Conservation (phyloP, 1,140 invertebrate genomes). For the Drosophila pallidifrons region DNA sequence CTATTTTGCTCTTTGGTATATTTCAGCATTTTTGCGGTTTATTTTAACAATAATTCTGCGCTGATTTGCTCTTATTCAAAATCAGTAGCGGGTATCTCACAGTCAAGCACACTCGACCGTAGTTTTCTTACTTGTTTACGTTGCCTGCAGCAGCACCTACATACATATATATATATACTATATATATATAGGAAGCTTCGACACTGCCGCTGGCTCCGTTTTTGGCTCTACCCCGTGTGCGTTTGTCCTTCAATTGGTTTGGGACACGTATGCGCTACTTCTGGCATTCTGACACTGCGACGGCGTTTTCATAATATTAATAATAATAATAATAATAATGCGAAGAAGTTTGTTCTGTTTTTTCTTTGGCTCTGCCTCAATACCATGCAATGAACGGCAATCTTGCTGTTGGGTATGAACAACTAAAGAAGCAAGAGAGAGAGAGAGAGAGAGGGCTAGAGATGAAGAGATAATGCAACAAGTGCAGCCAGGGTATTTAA, state of each 20-base stretch:
- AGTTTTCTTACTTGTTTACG: too few species aligned
- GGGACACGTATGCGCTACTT: slow-evolving; percentile 33
- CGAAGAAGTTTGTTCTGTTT: slow-evolving; percentile 47
- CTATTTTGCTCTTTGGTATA: too few species aligned
- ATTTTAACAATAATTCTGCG: too few species aligned
- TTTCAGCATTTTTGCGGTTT: too few species aligned
- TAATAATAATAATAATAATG: slow-evolving; percentile 50
- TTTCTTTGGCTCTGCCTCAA: slow-evolving; percentile 6
- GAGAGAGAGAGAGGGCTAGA: too few species aligned
- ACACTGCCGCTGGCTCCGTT: too few species aligned
- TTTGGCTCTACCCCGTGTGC: background rate
- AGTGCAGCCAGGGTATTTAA: slow-evolving; percentile 14
- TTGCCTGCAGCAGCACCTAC: too few species aligned
- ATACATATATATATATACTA: too few species aligned
- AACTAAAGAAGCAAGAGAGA: too few species aligned
- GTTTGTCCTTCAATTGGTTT: slow-evolving; percentile 27
- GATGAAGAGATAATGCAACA: background rate
- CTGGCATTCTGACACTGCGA: slow-evolving; percentile 60
- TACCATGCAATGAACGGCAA: slow-evolving; percentile 1
- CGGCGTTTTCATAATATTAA: slow-evolving; percentile 67
- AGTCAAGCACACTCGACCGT: background rate
- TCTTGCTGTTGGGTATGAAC: background rate
- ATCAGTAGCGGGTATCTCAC: background rate
- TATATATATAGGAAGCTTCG: too few species aligned
- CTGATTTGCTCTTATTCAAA: too few species aligned